These are phyloP conservation scores for Amphilophus citrinellus DNA, from an alignment of 2,113 vertebrate species.

Conservation along the genomic window DNA sequence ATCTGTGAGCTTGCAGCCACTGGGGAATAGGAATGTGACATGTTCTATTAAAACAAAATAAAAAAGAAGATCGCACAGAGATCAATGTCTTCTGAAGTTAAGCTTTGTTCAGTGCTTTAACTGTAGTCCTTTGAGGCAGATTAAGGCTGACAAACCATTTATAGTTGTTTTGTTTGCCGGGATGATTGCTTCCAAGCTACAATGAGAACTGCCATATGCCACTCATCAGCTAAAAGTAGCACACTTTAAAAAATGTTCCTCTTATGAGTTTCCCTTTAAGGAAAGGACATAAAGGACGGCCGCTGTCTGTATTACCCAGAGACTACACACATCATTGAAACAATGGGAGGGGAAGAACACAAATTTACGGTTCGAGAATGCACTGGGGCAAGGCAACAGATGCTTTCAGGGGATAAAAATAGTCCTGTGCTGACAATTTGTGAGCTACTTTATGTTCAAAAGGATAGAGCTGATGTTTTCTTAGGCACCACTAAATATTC, in stretches of 20 bases:
- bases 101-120: conserved; percentile 71
- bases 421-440: conserved; percentile 61
- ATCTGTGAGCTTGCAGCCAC: conserved; percentile 67
- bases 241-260: conserved; percentile 67
- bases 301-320: conserved; percentile 67
- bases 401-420: conserved; percentile 74
- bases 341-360: conserved; percentile 41
- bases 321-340: conserved; percentile 65
- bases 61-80: conserved; percentile 46
- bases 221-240: conserved; percentile 78
- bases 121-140: conserved; percentile 74
- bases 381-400: conserved; percentile 66
- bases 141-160: conserved; percentile 80
- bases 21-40: conserved; percentile 77
- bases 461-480: conserved; percentile 39
- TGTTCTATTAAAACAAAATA: conserved; percentile 77
- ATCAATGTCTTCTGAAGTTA: conserved; percentile 73
- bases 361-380: conserved; percentile 48
- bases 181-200: conserved; percentile 72
- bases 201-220: conserved; percentile 77
- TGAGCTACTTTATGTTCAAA: conserved; percentile 48
- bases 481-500: conserved; percentile 37
- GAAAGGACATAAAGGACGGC: conserved; percentile 75
- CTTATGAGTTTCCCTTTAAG: conserved; percentile 68
- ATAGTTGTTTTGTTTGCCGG: conserved; percentile 77